Evolutionary conservation across 2,888 invertebrate species (phyloP), one percentile per base, ranked within the genome.

Genomic region (Allygus modestus): DNA sequence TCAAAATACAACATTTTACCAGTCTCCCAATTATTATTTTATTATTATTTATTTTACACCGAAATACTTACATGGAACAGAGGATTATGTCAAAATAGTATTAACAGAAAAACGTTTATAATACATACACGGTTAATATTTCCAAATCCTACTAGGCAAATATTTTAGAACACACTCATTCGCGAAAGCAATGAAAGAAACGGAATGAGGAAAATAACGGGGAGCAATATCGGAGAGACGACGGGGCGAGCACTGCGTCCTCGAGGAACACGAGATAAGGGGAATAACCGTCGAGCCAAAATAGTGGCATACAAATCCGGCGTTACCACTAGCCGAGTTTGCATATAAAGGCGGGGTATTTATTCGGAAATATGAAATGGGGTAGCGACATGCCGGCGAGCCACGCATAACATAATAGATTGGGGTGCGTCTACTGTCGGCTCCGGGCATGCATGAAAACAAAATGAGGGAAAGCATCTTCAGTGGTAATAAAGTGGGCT

Each of bases 401-500:
- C 73, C 73, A 73, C 73, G 73, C 73, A 73, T 73, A 73, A 73
- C 73, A 41, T 73, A 73, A 73, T 73, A 73, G 73, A 73, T 43
- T 73, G 73, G 73, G 73, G 73, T 43, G 73, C 73, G 43, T 23
- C 43, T n/a, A n/a, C 12, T 26, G 43, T 15, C 73, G 73, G n/a
- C 17, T 73, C 73, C 73, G 73, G 33, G 43, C 89, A 86, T 85
- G 89, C 89, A 81, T 81, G 81, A 81, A 81, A 81, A 81, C 81
- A 54, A 61, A 81, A 81, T 61, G 81, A 81, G 58, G 81, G 81
- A 81, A 90, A 73, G 43, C 73, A 73, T 73, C 73, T 73, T 73
- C 43, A 41, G 43, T 43, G 73, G 73, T 43, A 73, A 73, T 73
- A 73, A 73, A 73, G 43, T 43, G 37, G 9, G 41, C 41, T 31